Evolutionary conservation across 1,140 invertebrate species (phyloP).

Genomic region (Trypoxylus dichotomus): DNA sequence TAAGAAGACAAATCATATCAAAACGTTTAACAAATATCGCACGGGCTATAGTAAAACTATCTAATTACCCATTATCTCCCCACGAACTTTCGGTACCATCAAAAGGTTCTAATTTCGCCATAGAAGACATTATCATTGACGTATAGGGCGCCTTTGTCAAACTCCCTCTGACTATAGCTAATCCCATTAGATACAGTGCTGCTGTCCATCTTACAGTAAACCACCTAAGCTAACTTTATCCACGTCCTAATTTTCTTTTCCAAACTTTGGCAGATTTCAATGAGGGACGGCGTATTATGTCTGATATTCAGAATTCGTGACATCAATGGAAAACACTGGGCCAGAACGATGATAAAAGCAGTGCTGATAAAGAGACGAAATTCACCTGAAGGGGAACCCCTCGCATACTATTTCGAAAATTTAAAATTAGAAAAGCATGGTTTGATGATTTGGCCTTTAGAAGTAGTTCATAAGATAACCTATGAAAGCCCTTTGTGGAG

Average conservation of each 20-base stretch:
- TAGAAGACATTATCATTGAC: too few species aligned
- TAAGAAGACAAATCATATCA: too few species aligned
- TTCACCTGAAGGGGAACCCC: slow-evolving; percentile 32
- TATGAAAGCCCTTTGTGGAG: slow-evolving; percentile 59
- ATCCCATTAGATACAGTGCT: too few species aligned
- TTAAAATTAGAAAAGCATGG: slow-evolving; percentile 46
- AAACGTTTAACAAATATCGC: too few species aligned
- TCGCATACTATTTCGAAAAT: slow-evolving; percentile 38
- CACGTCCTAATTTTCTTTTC: background rate
- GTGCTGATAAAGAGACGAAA: slow-evolving; percentile 22
- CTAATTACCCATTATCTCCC: too few species aligned
- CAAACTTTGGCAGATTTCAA: slow-evolving; percentile 41
- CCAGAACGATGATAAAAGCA: slow-evolving; percentile 41
- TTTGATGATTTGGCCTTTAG: slow-evolving; percentile 65
- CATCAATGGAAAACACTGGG: slow-evolving; percentile 42
- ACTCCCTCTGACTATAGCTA: too few species aligned
- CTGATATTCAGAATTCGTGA: slow-evolving; percentile 46
- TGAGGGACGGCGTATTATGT: slow-evolving; percentile 44
- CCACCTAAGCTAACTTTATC: too few species aligned
- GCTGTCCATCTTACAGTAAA: too few species aligned
- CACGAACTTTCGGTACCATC: too few species aligned
- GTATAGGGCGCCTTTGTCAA: too few species aligned
- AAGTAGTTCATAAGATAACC: slow-evolving; percentile 64
- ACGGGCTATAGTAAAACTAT: too few species aligned
- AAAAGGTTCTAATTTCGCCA: too few species aligned